A percentile compares a stretch with the other conserved stretches of the same genome.
Evolutionary conservation across 2,888 invertebrate species (phyloP).

Genomic region (Cephus pulcher): DNA sequence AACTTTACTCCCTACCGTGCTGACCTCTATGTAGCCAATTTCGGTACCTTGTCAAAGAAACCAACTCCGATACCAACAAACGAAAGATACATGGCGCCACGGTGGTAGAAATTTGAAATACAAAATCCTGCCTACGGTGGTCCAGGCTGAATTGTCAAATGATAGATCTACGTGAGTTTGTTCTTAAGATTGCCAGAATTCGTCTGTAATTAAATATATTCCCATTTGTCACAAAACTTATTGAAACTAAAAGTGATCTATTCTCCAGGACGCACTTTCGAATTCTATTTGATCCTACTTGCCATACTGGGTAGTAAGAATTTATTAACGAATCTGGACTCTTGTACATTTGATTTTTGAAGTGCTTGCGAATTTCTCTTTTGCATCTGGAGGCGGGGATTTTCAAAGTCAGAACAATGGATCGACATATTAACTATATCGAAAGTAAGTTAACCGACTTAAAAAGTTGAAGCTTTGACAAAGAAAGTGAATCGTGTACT

Average conservation of each 20-base stretch:
- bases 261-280: background rate
- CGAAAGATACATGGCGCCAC: background rate
- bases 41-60: background rate
- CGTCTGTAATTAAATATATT: background rate
- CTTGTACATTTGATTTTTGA: no score
- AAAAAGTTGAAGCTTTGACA: background rate
- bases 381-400: background rate
- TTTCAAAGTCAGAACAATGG: background rate
- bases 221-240: background rate
- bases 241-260: background rate
- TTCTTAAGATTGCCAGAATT: background rate
- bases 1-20: slow-evolving; percentile 14
- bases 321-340: background rate
- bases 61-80: background rate
- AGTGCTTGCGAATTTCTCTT: background rate
- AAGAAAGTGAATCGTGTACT: background rate
- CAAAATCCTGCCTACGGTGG: background rate
- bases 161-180: background rate
- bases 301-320: background rate
- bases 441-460: background rate
- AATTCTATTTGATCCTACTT: background rate
- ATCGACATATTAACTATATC: background rate
- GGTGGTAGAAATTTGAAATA: background rate
- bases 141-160: background rate
- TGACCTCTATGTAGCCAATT: slow-evolving; percentile 21